These are phyloP conservation scores for Corynorhinus townsendii DNA, from an alignment of 2,113 vertebrate genomes.

Conservation along the genomic window DNA sequence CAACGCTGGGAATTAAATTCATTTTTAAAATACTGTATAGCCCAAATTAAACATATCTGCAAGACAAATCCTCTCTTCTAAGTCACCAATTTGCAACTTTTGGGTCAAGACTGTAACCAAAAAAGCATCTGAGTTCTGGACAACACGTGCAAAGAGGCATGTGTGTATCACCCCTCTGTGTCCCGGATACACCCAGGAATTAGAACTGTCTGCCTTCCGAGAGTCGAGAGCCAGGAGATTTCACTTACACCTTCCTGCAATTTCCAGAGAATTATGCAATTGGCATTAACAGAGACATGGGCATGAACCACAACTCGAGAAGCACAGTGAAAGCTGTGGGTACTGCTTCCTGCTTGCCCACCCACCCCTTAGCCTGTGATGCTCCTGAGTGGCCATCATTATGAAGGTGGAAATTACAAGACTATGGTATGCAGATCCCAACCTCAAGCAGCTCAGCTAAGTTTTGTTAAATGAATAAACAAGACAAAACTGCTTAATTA, in stretches of 20 bases:
- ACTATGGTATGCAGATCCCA: background rate
- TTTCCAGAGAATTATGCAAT: constrained; percentile 14
- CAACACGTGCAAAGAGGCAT: background rate
- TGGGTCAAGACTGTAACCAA: background rate
- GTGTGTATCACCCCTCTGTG: background rate
- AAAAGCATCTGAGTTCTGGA: background rate
- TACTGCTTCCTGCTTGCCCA: background rate
- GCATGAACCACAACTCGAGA: background rate
- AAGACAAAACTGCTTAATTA: background rate
- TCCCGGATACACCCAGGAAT: background rate
- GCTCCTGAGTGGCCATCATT: accelerated
- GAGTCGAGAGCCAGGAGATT: background rate
- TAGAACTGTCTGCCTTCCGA: background rate
- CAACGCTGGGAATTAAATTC: background rate
- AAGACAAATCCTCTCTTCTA: background rate
- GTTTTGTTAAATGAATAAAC: background rate
- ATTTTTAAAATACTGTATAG: background rate
- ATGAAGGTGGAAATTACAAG: background rate
- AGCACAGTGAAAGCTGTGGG: background rate
- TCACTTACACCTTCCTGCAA: background rate
- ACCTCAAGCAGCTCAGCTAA: background rate
- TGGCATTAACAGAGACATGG: background rate
- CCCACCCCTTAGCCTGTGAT: background rate
- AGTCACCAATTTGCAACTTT: background rate
- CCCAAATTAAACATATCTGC: constrained; percentile 4